These are phyloP conservation scores for Pinctada fucata DNA, from an alignment of 2,888 invertebrate genomes.

Conservation along the genomic window DNA sequence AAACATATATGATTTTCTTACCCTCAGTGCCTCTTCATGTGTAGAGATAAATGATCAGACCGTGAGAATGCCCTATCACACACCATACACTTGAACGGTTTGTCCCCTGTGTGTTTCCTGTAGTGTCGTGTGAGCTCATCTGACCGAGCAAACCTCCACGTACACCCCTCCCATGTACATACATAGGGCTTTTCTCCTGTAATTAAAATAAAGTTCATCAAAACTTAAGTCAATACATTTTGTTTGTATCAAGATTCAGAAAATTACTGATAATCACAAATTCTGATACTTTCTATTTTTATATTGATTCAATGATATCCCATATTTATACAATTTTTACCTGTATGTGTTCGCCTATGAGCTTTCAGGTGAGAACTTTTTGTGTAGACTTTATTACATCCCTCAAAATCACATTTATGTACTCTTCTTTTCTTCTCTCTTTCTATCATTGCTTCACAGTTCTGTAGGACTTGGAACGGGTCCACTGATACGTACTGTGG, in stretches of 20 bases:
- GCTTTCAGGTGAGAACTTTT: slow-evolving; percentile 82
- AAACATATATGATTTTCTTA: neutral
- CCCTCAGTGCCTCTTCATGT: slow-evolving; percentile 81
- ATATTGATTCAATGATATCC: too few species aligned
- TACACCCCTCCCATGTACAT: slow-evolving; percentile 81
- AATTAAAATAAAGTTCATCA: slow-evolving; percentile 14
- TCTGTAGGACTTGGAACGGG: slow-evolving; percentile 35
- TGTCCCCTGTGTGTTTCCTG: slow-evolving; percentile 80
- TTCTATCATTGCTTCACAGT: slow-evolving; percentile 50
- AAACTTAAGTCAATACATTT: neutral
- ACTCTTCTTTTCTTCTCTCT: slow-evolving; percentile 66
- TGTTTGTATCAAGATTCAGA: neutral
- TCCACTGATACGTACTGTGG: slow-evolving; percentile 26
- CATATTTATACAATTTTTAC: slow-evolving; percentile 44
- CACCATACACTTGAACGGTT: slow-evolving; percentile 82
- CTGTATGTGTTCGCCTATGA: slow-evolving; percentile 81
- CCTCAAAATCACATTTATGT: slow-evolving; percentile 75
- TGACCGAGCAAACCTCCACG: slow-evolving; percentile 81
- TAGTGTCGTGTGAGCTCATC: slow-evolving; percentile 82
- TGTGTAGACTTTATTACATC: slow-evolving; percentile 81
- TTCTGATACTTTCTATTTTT: too few species aligned
- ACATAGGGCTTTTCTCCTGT: slow-evolving; percentile 76
- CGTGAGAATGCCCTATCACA: slow-evolving; percentile 82
- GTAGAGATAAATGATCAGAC: slow-evolving; percentile 83
- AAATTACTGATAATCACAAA: too few species aligned